Conservation (phyloP, 2,113 vertebrate species). For the Trogon surrucura region DNA sequence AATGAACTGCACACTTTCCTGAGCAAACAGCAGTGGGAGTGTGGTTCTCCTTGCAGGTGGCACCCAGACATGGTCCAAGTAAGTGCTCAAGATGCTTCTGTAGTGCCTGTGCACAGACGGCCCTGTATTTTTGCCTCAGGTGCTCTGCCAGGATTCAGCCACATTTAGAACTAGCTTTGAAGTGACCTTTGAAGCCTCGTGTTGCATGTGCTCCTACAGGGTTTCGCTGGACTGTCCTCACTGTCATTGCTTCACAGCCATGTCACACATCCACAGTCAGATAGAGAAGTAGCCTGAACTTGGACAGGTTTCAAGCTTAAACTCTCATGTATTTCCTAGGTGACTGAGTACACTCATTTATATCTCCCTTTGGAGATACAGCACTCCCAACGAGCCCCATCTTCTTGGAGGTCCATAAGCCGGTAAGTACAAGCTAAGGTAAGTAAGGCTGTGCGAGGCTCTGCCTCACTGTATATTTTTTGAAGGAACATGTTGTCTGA, state of each 20-base stretch:
- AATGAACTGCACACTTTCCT: neutral
- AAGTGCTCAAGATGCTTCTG: accelerated
- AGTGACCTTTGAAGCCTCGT: neutral
- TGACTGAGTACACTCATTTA: neutral
- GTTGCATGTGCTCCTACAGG: accelerated
- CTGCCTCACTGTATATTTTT: neutral
- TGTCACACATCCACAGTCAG: neutral
- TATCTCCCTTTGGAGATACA: neutral
- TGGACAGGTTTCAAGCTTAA: neutral
- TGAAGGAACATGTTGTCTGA: constrained; percentile 29
- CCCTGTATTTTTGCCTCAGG: neutral
- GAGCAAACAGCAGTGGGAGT: neutral
- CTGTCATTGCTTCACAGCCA: neutral
- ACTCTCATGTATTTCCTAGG: neutral
- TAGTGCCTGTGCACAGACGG: neutral
- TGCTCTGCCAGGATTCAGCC: neutral
- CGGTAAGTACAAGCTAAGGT: neutral
- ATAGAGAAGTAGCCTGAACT: neutral
- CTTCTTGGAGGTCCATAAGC: neutral
- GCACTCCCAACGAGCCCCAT: neutral
- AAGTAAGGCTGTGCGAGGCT: neutral
- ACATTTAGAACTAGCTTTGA: neutral
- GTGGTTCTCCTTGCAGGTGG: neutral
- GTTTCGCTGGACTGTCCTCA: neutral
- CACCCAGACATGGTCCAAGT: neutral